Percentiles rank a stretch among this genome's conserved stretches.
Conservation (phyloP, 2,797 vertebrate species). For the Urophycis tenuis region DNA sequence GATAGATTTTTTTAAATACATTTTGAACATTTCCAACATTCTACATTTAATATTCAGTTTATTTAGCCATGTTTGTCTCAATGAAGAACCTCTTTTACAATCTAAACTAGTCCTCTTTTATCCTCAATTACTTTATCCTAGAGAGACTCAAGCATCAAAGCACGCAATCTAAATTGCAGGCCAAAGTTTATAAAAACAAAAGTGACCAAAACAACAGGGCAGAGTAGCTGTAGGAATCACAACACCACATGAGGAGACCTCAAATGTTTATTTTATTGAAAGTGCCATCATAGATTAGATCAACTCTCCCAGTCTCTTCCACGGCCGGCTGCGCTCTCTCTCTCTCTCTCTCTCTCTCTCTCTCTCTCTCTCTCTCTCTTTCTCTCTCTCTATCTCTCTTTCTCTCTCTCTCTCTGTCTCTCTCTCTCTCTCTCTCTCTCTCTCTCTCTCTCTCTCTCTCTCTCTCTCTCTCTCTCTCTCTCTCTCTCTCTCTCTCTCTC, state of each 20-base stretch:
- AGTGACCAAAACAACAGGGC: neutral
- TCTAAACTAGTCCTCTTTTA: too few species aligned
- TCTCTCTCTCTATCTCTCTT: neutral
- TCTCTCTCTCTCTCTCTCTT: neutral
- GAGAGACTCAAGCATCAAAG: neutral
- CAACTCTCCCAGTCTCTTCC: neutral
- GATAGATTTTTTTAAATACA: too few species aligned
- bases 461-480: neutral
- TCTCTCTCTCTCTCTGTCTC: neutral
- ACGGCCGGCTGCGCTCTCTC: neutral
- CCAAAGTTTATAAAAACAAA: neutral
- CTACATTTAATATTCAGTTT: too few species aligned
- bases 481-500: neutral
- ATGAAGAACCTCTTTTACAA: too few species aligned
- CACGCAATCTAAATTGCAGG: neutral
- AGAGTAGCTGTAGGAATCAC: neutral
- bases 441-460: neutral
- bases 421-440: too few species aligned
- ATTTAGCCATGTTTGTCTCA: too few species aligned
- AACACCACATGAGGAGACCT: neutral
- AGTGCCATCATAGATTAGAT: neutral
- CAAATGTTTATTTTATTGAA: neutral
- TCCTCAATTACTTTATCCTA: too few species aligned
- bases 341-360: neutral
- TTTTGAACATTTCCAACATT: too few species aligned